Conservation (phyloP, 2,888 invertebrate species). For the Apamea sordens region DNA sequence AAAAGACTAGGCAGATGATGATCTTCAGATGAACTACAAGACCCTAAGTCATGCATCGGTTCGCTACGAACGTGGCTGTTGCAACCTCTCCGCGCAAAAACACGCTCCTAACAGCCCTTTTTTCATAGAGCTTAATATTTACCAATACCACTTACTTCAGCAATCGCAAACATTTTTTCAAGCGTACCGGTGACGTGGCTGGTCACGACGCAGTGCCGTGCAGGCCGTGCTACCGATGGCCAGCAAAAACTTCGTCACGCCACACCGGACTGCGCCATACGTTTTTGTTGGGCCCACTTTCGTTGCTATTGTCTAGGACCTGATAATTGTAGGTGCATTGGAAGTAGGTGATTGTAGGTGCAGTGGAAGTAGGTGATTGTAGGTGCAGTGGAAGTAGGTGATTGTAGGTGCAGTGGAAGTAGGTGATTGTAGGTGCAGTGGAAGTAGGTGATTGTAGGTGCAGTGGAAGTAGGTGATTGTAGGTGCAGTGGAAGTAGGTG, state of each 20-base stretch:
- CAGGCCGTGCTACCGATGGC: not conserved
- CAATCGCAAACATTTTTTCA: conserved; percentile 8
- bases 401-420: conserved; percentile 5
- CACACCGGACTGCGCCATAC: conserved; percentile 31
- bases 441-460: not conserved
- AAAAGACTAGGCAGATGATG: no score
- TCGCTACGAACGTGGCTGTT: not conserved
- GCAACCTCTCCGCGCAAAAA: not conserved
- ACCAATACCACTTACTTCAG: not conserved
- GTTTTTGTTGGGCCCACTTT: conserved; percentile 51
- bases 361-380: not conserved
- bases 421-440: not conserved
- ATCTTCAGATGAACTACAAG: not conserved
- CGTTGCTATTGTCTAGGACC: conserved; percentile 47
- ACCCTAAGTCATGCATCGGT: not conserved
- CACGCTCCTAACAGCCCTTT: not conserved
- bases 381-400: not conserved
- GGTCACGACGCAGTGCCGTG: conserved; percentile 4
- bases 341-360: not conserved
- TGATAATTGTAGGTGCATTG: conserved; percentile 21
- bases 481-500: not conserved
- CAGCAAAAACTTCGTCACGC: conserved; percentile 58
- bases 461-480: not conserved
- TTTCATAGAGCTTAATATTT: not conserved
- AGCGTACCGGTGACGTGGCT: conserved; percentile 5